Conservation (phyloP, 2,113 vertebrate species). For the Platichthys stellatus region DNA sequence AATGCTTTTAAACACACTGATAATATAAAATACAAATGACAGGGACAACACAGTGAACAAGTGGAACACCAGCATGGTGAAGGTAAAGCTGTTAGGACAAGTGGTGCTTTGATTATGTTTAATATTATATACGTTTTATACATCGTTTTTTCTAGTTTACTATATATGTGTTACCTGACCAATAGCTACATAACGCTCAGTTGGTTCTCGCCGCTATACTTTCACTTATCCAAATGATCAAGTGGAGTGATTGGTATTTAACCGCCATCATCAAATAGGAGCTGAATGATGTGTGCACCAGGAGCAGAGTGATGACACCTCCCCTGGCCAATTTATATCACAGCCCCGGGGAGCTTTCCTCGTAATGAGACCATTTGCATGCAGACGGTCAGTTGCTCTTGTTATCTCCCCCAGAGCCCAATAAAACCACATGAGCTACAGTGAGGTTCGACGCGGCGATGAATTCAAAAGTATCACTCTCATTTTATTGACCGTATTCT, state of each 20-base stretch:
- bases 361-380: constrained; percentile 62
- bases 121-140: too few relatives aligned
- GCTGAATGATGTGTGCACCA: constrained; percentile 18
- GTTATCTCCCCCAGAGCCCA: constrained; percentile 44
- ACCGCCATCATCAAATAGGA: constrained; percentile 11
- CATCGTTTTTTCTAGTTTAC: too few relatives aligned
- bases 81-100: too few relatives aligned
- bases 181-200: background rate
- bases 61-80: too few relatives aligned
- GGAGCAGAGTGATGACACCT: constrained; percentile 28
- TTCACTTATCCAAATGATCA: background rate
- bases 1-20: too few relatives aligned
- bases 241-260: constrained; percentile 8
- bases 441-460: constrained; percentile 17
- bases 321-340: constrained; percentile 25
- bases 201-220: background rate
- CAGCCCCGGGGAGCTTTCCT: constrained; percentile 13
- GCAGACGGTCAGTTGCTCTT: constrained; percentile 55
- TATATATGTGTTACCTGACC: background rate
- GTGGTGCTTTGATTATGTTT: too few relatives aligned
- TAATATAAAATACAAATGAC: too few relatives aligned
- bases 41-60: too few relatives aligned
- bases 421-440: constrained; percentile 41
- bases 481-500: constrained; percentile 10
- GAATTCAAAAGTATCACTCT: constrained; percentile 13